phyloP scores from a whole-genome alignment of 2,113 vertebrate genomes.

The Gymnobelideus leadbeateri region DNA sequence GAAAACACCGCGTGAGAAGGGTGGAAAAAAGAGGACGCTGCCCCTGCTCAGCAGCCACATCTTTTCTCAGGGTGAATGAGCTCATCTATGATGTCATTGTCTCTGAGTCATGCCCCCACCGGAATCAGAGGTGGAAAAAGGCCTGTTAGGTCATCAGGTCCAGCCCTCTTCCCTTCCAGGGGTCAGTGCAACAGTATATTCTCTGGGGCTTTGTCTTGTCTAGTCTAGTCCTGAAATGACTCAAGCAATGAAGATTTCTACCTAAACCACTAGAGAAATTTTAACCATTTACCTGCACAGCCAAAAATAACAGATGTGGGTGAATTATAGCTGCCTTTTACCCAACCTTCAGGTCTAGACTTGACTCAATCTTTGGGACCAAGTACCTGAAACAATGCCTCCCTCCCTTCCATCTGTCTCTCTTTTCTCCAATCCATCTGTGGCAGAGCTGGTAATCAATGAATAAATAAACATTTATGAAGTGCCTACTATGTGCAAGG shows the following conservation, averaged over 20 bases:
- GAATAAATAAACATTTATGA: conserved; percentile 22
- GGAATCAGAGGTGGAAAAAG: conserved; percentile 63
- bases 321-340: background rate
- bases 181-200: conserved; percentile 20
- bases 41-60: conserved; percentile 15
- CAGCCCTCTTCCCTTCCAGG: conserved; percentile 3
- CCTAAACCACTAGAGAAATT: conserved; percentile 5
- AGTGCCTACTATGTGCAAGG: background rate
- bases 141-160: conserved; percentile 57
- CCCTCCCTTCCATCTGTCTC: background rate
- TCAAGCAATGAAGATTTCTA: conserved; percentile 25
- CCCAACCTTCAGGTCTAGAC: background rate
- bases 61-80: conserved; percentile 68
- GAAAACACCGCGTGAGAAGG: conserved; percentile 49
- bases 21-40: background rate
- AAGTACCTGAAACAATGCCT: background rate
- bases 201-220: conserved; percentile 27
- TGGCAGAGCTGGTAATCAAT: background rate
- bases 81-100: conserved; percentile 74
- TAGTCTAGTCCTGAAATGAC: conserved; percentile 31
- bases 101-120: conserved; percentile 68
- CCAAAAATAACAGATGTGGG: background rate
- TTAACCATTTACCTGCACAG: background rate
- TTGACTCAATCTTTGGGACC: background rate
- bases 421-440: background rate